These are phyloP conservation scores for Protaetia brevitarsis DNA, from an alignment of 1,140 invertebrate genomes.

Conservation along the genomic window DNA sequence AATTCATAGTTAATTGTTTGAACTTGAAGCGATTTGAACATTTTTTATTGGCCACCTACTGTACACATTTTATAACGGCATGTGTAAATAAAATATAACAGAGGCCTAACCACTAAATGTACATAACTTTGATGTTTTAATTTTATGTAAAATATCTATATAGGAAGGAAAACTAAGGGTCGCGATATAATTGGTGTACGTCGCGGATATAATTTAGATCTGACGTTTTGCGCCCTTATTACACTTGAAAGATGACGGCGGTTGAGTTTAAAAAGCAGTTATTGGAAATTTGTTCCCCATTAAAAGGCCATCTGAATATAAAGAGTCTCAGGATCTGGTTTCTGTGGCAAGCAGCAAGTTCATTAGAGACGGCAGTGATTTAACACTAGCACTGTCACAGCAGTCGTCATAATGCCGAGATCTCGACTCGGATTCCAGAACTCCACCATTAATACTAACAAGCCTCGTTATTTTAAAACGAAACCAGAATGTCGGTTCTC, in stretches of 20 bases:
- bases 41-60: too few relatives aligned
- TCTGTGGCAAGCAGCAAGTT: slow-evolving; percentile 22
- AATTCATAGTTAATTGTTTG: too few relatives aligned
- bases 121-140: not conserved
- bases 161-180: not conserved
- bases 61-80: too few relatives aligned
- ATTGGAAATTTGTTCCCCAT: slow-evolving; percentile 12
- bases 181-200: not conserved
- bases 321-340: slow-evolving; percentile 21
- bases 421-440: slow-evolving; percentile 30
- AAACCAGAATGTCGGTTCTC: slow-evolving; percentile 24
- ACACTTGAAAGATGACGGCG: not conserved
- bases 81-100: too few relatives aligned
- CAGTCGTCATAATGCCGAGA: slow-evolving; percentile 18
- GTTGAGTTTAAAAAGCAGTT: slow-evolving; percentile 17
- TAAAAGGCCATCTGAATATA: slow-evolving; percentile 15
- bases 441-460: slow-evolving; percentile 34
- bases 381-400: slow-evolving; percentile 19
- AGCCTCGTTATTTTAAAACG: slow-evolving; percentile 36
- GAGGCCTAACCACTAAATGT: too few relatives aligned
- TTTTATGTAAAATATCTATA: not conserved
- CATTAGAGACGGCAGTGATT: slow-evolving; percentile 20
- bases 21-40: too few relatives aligned
- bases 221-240: slow-evolving; percentile 4
- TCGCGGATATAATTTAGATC: slow-evolving; percentile 1